A percentile compares a stretch with the other conserved stretches of the same genome.
These are phyloP conservation scores for Parnassius mnemosyne DNA, from an alignment of 2,888 invertebrate species.

Conservation along the genomic window DNA sequence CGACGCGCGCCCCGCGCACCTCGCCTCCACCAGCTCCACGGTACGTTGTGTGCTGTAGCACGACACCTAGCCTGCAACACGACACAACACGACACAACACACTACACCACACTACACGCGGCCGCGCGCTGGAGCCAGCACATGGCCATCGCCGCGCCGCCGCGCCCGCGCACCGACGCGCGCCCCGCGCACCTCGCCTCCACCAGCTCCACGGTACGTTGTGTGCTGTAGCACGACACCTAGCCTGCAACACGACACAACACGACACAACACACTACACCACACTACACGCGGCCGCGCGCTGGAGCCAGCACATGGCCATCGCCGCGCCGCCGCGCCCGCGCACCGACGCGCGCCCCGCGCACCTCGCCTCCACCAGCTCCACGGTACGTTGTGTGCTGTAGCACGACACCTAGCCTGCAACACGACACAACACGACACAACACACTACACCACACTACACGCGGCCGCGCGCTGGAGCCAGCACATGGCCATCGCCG, in stretches of 20 bases:
- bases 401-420: neutral
- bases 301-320: conserved; percentile 90
- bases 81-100: too few relatives aligned
- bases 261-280: too few relatives aligned
- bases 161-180: conserved; percentile 85
- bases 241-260: neutral
- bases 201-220: conserved; percentile 82
- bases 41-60: conserved; percentile 31
- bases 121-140: conserved; percentile 87
- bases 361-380: conserved; percentile 88
- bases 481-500: conserved; percentile 91
- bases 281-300: conserved; percentile 84
- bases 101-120: too few relatives aligned
- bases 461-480: conserved; percentile 85
- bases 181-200: conserved; percentile 88
- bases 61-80: neutral
- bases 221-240: neutral
- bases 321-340: conserved; percentile 92
- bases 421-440: neutral
- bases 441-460: too few relatives aligned
- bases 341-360: conserved; percentile 85
- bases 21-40: conserved; percentile 86
- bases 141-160: conserved; percentile 94
- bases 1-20: conserved; percentile 87
- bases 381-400: conserved; percentile 68